These are phyloP conservation scores for Plebejus anna DNA, from an alignment of 2,888 invertebrate species.

Conservation along the genomic window DNA sequence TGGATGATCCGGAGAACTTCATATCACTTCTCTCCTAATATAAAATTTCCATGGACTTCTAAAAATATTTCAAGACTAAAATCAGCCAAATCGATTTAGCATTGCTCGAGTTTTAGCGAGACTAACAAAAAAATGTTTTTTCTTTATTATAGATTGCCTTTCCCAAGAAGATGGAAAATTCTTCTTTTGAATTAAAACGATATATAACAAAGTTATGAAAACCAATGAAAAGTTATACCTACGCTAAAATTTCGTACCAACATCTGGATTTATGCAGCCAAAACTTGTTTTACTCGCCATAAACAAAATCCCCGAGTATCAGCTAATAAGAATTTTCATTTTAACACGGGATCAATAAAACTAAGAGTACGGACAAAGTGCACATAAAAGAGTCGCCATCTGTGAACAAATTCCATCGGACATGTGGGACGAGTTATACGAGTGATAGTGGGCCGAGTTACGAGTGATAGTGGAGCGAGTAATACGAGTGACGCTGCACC, in stretches of 20 bases:
- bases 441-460: not conserved
- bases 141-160: too few species aligned
- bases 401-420: constrained; percentile 42
- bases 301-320: not conserved
- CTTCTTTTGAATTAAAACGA: too few species aligned
- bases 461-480: not conserved
- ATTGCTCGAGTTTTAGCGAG: too few species aligned
- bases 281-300: not conserved
- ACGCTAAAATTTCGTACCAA: not conserved
- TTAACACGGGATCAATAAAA: constrained; percentile 45
- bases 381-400: constrained; percentile 49
- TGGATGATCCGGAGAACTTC: too few species aligned
- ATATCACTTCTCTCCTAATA: too few species aligned
- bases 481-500: not conserved
- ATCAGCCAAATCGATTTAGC: too few species aligned
- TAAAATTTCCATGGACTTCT: too few species aligned
- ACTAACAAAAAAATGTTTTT: too few species aligned
- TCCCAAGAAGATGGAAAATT: too few species aligned
- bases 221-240: not conserved
- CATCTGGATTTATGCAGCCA: not conserved
- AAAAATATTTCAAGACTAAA: too few species aligned
- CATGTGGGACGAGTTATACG: not conserved
- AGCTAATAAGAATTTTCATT: constrained; percentile 29
- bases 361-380: constrained; percentile 48
- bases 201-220: too few species aligned